These are phyloP conservation scores for Thunnus maccoyii DNA, from an alignment of 2,113 vertebrate genomes.

Conservation along the genomic window DNA sequence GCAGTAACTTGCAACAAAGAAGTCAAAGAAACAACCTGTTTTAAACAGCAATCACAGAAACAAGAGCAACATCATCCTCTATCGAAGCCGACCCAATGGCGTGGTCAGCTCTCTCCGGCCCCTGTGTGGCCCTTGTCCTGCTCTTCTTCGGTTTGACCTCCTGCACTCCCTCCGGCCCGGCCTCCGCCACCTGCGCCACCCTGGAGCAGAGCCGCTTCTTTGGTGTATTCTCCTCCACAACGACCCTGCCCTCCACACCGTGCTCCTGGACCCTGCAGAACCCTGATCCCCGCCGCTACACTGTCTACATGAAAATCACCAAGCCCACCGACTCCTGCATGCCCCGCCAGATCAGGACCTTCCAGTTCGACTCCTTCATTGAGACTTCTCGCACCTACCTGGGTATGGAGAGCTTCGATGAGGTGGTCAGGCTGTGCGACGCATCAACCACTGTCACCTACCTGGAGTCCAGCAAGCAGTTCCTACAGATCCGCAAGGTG, in stretches of 20 bases:
- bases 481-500: slow-evolving; percentile 92
- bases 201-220: slow-evolving; percentile 98
- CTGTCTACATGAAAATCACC: slow-evolving; percentile 96
- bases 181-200: slow-evolving; percentile 91
- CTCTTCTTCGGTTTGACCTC: slow-evolving; percentile 74
- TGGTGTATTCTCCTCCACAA: slow-evolving; percentile 92
- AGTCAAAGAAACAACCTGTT: slow-evolving; percentile 52
- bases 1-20: slow-evolving; percentile 73
- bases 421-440: slow-evolving; percentile 91
- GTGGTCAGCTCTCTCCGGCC: slow-evolving; percentile 66
- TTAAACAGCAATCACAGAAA: slow-evolving; percentile 36
- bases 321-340: slow-evolving; percentile 89
- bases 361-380: slow-evolving; percentile 98
- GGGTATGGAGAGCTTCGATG: slow-evolving; percentile 98
- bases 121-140: slow-evolving; percentile 75
- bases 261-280: slow-evolving; percentile 99
- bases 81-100: slow-evolving; percentile 76
- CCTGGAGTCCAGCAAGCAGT: slow-evolving; percentile 94
- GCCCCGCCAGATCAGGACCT: slow-evolving; percentile 91
- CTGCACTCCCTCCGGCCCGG: slow-evolving; percentile 84
- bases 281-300: slow-evolving; percentile 97
- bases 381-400: slow-evolving; percentile 97
- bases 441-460: slow-evolving; percentile 90
- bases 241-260: slow-evolving; percentile 86
- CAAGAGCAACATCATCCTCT: slow-evolving; percentile 29